Percentiles rank a stretch among this genome's conserved stretches.
Evolutionary conservation across 2,113 vertebrate species (phyloP).

Genomic region (Phrynosoma blainvillii): DNA sequence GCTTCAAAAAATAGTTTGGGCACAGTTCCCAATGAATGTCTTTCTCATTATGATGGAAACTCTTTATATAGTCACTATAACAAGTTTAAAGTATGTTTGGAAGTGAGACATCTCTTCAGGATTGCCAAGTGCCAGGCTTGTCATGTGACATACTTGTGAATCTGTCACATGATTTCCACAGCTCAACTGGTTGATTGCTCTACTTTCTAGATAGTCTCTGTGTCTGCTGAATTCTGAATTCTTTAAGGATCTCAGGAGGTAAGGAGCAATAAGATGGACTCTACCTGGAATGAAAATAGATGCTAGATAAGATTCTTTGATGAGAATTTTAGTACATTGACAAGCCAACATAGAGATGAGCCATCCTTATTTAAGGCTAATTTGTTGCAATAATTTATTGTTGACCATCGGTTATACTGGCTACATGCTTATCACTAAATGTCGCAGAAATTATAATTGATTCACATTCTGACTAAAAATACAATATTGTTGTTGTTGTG

Average conservation of each 20-base stretch:
- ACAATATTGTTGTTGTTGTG: too few species aligned
- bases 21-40: slow-evolving; percentile 5
- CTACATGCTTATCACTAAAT: too few species aligned
- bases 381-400: too few species aligned
- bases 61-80: slow-evolving; percentile 19
- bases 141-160: background rate
- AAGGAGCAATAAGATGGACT: background rate
- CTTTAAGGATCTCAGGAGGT: too few species aligned
- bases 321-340: background rate
- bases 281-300: too few species aligned
- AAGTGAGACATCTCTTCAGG: slow-evolving; percentile 6
- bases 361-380: too few species aligned
- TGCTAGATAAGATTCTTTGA: background rate
- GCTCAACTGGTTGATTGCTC: background rate
- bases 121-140: background rate
- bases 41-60: slow-evolving; percentile 18
- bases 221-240: background rate
- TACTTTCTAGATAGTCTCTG: background rate
- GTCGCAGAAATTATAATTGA: too few species aligned
- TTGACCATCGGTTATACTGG: too few species aligned
- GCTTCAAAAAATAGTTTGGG: background rate
- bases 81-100: slow-evolving; percentile 18
- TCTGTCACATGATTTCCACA: slow-evolving; percentile 4
- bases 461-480: too few species aligned
- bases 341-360: too few species aligned